phyloP scores from a whole-genome alignment of 2,113 vertebrate genomes.

The Nettapus auritus region DNA sequence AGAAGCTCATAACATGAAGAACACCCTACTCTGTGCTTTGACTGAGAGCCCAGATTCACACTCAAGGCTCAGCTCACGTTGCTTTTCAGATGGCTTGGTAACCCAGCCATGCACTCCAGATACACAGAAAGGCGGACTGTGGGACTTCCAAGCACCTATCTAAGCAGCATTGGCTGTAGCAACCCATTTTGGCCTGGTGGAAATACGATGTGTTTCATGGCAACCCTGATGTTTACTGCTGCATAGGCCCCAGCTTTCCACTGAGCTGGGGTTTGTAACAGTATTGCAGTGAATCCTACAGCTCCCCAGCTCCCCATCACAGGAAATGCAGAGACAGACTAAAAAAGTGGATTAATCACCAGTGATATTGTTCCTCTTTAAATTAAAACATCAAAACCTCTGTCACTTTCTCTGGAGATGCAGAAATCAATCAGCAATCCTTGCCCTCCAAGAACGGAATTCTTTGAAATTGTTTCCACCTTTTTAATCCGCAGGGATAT shows the following conservation, averaged over 20 bases:
- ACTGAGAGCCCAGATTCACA: not conserved
- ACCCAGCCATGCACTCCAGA: not conserved
- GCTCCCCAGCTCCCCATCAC: rapidly evolving
- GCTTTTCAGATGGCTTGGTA: not conserved
- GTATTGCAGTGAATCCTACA: not conserved
- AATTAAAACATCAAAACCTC: not conserved
- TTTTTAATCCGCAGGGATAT: not conserved
- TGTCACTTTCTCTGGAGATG: not conserved
- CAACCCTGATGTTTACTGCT: not conserved
- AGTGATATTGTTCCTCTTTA: not conserved
- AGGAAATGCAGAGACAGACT: not conserved
- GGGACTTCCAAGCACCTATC: not conserved
- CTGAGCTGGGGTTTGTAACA: not conserved
- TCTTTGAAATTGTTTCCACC: not conserved
- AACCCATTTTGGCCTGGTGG: not conserved
- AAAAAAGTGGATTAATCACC: not conserved
- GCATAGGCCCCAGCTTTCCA: not conserved
- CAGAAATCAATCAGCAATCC: constrained; percentile 6
- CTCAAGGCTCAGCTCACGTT: not conserved
- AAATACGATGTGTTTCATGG: not conserved
- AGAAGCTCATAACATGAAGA: rapidly evolving
- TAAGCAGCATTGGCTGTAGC: not conserved
- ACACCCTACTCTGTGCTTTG: not conserved
- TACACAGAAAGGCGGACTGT: not conserved
- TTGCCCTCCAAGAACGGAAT: not conserved